Evolutionary conservation across 92 coral and sea anemone genomes (phyloP).

Genomic region (Heliopora coerulea): DNA sequence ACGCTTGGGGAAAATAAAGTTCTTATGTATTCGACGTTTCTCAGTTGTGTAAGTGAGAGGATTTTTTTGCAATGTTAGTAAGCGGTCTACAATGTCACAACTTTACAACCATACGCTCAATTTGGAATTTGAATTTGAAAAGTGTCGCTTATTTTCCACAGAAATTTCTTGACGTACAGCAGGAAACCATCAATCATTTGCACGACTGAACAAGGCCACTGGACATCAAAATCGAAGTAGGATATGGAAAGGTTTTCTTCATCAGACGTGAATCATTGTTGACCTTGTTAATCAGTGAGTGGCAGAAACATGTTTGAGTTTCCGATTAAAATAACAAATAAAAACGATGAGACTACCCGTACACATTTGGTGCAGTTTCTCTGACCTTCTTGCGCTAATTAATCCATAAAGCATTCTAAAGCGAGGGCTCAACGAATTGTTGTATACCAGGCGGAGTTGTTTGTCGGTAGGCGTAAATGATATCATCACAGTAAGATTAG

Average conservation of each 20-base stretch:
- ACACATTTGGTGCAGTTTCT: no score
- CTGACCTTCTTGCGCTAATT: no score
- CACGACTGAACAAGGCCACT: no score
- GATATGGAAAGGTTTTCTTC: slow-evolving; percentile 1
- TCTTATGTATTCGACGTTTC: no score
- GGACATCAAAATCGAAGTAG: background rate
- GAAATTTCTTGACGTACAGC: no score
- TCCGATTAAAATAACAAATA: slow-evolving; percentile 44
- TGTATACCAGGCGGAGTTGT: background rate
- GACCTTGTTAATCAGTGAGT: slow-evolving; percentile 45
- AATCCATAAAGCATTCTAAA: background rate
- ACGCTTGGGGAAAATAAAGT: slow-evolving; percentile 19
- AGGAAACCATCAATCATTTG: no score
- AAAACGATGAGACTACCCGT: slow-evolving; percentile 14
- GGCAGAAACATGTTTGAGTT: slow-evolving; percentile 48
- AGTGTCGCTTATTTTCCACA: no score
- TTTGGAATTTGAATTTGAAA: no score
- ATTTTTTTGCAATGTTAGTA: no score
- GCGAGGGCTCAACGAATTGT: background rate
- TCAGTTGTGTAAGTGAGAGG: no score
- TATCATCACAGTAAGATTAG: background rate
- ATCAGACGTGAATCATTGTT: slow-evolving; percentile 26
- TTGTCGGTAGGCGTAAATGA: background rate
- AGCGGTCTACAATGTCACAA: no score
- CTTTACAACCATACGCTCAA: no score